Base-by-base conservation (phyloP, 2,888 invertebrate genomes). In the Leucoma salicis region DNA sequence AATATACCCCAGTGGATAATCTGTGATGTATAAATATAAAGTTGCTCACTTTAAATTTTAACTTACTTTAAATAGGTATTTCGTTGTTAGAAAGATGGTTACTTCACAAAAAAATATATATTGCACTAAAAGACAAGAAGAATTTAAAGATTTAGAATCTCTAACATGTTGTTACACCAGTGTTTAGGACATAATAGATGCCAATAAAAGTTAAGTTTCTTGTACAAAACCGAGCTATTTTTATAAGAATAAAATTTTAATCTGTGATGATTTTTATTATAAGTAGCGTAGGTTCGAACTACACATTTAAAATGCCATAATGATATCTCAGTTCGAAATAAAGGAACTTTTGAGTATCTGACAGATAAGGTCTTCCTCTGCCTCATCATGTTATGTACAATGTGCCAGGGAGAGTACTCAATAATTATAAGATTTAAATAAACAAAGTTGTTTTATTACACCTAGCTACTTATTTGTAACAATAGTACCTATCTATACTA, bases 11-110 rank as follows among this genome's bases (percentile, higher is more conserved):
- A 49, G 43, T 48, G 46, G 53, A 46, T 47, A 67, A 70, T 70
- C 78, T 81, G 79, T 81, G 82, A 80, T 80, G 38, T 51, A 71
- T 67, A 64, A 69, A 64, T 67, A 51, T 71, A 78, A 74, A 67
- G 76, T 84, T 85, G 82, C 85, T 86, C 84, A 86, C 66, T 82
- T 76, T 57, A 75, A 77, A 78, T 77, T 82, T 80, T 81, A 77
- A 74, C 56, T 60, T 70, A 70, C 60, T 66, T 66, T 52, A 42
- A 34, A 59, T 70, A 72, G 57, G 58, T 36, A 62, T 61, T 42
- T 39, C 31, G 44, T 50, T 44, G 46, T 37, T 44, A 43, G 21
- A 33, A 13, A 29, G 8, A 34, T 41, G 42, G 35, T 29, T 12
- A 29, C 7, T 4, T 6, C 8, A 16, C 16, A 12, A 15, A 31